Base-by-base conservation (phyloP, 2,888 invertebrate species). In the Liodrosophila aerea region DNA sequence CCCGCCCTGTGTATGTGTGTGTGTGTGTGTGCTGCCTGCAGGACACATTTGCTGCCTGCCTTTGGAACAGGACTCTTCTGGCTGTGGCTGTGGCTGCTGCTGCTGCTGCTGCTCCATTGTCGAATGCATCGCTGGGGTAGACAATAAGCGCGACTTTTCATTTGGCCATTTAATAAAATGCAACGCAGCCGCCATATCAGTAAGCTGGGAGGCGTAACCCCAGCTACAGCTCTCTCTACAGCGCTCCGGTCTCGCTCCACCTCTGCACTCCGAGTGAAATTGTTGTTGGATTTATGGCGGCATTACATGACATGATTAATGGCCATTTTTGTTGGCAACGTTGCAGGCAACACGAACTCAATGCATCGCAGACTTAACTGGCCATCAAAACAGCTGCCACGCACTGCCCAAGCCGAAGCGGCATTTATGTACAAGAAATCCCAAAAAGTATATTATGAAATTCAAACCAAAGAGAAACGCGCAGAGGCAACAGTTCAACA, bases 261-360 rank as follows among this genome's bases (percentile, higher is more conserved):
- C 13, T 12, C 2, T 12, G 12, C 15, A 7, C 30, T 30, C 13
- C 13, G 43, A 52, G 53, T 78, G 66, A 78, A 80, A 76, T 85
- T 82, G 80, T 85, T 80, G 80, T 83, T 83, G 85, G 87, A 87
- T 84, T 87, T 87, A 87, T 86, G 87, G 84, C 73, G 76, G 86
- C 85, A 86, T 87, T 85, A 85, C 85, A 78, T 86, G 86, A 85
- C 86, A 84, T 85, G 87, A 87, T 87, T 85, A 87, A 85, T 85
- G 82, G 75, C 59, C 73, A 49, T 58, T 49, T 45, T 52, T 34
- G 41, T 29, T n/a, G 16, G 37, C 12, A 27, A 2, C 22, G 22
- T 22, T 11, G 27, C n/a, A 7, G 22, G 34, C 22, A 37, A 37
- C 16, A 30, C 36, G n/a, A 34, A 16, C 29, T 22, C 40, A 37